Evolutionary conservation across 2,113 vertebrate genomes (phyloP).

Genomic region (Channa maculata): DNA sequence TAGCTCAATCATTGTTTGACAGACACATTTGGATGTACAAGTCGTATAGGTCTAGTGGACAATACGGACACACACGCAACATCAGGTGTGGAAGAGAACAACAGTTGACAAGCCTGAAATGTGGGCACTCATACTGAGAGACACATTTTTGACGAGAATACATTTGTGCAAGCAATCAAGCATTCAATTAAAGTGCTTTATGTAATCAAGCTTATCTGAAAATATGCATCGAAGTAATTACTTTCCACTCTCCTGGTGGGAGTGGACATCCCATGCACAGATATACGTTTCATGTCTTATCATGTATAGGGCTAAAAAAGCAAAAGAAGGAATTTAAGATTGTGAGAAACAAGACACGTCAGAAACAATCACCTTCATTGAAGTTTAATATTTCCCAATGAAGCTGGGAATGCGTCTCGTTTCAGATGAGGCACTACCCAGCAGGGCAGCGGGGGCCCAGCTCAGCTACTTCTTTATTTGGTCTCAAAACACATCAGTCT

Average conservation of each 20-base stretch:
- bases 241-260: conserved; percentile 11
- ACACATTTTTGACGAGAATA: not conserved
- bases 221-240: conserved; percentile 51
- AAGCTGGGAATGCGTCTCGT: conserved; percentile 7
- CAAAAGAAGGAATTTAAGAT: not conserved
- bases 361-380: conserved; percentile 35
- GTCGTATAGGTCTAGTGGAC: not conserved
- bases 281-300: conserved; percentile 18
- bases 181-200: conserved; percentile 13
- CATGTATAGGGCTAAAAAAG: conserved; percentile 13
- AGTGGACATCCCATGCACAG: not conserved
- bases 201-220: conserved; percentile 21
- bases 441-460: not conserved
- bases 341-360: conserved; percentile 17
- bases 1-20: conserved; percentile 28
- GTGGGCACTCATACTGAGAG: not conserved
- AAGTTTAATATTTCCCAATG: conserved; percentile 42
- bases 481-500: conserved; percentile 71
- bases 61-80: conserved; percentile 39
- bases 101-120: not conserved
- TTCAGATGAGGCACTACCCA: conserved; percentile 2
- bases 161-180: conserved; percentile 6
- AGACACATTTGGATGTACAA: conserved; percentile 20
- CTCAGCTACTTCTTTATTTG: conserved; percentile 48
- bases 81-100: no score